phyloP scores from a whole-genome alignment of 1,140 invertebrate genomes.

The Xylocopa sonorina region DNA sequence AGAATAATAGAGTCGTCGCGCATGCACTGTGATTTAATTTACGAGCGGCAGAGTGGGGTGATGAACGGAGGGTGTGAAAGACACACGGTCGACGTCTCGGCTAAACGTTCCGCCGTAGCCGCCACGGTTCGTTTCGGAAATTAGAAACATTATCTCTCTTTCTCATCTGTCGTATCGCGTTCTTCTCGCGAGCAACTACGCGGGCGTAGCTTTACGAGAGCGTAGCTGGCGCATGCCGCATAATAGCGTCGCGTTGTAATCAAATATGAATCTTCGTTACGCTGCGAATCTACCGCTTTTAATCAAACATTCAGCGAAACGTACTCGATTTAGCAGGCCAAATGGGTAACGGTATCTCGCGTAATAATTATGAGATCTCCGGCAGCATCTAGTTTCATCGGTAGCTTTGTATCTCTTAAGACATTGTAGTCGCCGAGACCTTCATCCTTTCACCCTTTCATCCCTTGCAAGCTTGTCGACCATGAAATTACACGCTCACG shows the following conservation, averaged over 20 bases:
- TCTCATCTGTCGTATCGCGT: slow-evolving; percentile 60
- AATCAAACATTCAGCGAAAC: slow-evolving; percentile 1
- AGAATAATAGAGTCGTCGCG: background rate
- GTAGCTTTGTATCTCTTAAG: slow-evolving; percentile 3
- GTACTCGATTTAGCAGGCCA: background rate
- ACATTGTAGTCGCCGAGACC: slow-evolving; percentile 14
- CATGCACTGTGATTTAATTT: background rate
- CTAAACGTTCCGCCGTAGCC: slow-evolving; percentile 41
- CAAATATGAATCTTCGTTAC: slow-evolving; percentile 49
- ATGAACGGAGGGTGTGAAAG: slow-evolving; percentile 8
- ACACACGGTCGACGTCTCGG: slow-evolving; percentile 15
- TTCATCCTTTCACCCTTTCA: slow-evolving; percentile 34
- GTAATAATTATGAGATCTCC: background rate
- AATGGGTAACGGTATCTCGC: background rate
- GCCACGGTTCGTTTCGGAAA: slow-evolving; percentile 65
- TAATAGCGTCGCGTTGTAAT: slow-evolving; percentile 52
- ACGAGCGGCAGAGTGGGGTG: background rate
- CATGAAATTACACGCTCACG: slow-evolving; percentile 44
- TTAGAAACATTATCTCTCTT: slow-evolving; percentile 67
- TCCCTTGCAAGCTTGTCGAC: slow-evolving; percentile 31
- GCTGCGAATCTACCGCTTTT: slow-evolving; percentile 12
- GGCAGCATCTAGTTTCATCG: background rate
- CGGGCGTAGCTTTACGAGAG: slow-evolving; percentile 40
- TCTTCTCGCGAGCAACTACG: slow-evolving; percentile 36
- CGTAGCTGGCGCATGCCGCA: slow-evolving; percentile 14